Conservation (phyloP, 2,113 vertebrate species). For the Clupea harengus region DNA sequence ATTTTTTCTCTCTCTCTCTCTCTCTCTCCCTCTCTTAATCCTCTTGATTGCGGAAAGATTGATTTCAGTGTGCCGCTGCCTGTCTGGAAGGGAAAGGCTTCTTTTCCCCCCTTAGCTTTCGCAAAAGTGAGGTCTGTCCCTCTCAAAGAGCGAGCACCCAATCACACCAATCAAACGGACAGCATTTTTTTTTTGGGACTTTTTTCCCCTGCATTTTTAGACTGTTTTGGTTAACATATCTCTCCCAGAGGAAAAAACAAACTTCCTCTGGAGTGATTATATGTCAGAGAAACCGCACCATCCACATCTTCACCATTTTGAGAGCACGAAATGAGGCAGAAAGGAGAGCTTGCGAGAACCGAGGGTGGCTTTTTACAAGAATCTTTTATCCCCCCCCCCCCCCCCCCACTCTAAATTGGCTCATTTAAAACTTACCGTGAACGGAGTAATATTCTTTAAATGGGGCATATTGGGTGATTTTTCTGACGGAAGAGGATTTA, state of each 20-base stretch:
- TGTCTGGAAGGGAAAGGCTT: background rate
- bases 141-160: background rate
- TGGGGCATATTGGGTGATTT: slow-evolving; percentile 17
- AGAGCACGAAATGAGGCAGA: background rate
- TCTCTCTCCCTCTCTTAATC: background rate
- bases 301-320: background rate
- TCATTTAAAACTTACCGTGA: slow-evolving; percentile 10
- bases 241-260: slow-evolving; percentile 16
- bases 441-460: slow-evolving; percentile 11
- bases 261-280: slow-evolving; percentile 1
- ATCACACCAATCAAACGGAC: background rate
- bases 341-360: background rate
- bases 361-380: background rate
- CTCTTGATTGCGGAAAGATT: slow-evolving; percentile 19
- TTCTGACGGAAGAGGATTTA: slow-evolving; percentile 7
- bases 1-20: background rate
- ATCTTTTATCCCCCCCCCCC: background rate
- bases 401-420: background rate
- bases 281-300: background rate
- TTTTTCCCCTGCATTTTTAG: background rate
- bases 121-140: background rate
- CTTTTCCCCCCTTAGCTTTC: background rate
- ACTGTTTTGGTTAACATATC: slow-evolving; percentile 16
- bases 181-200: background rate
- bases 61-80: slow-evolving; percentile 2